phyloP scores from a whole-genome alignment of 2,888 invertebrate genomes.

The Ophraella communa region DNA sequence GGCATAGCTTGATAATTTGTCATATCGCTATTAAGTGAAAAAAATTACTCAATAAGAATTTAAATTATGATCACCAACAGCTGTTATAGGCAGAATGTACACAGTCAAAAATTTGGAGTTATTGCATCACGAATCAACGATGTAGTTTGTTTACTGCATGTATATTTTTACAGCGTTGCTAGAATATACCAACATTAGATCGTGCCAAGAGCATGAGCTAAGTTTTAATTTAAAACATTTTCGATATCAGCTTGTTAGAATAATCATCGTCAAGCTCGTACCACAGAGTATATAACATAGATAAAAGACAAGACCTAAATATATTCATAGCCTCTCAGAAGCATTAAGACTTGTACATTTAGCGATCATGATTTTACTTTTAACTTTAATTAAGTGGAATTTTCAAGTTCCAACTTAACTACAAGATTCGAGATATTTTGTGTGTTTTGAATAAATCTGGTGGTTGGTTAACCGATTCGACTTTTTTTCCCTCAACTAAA shows the following conservation, averaged over 20 bases:
- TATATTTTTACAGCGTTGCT: neutral
- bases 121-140: too few species aligned
- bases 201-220: neutral
- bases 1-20: too few species aligned
- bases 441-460: constrained; percentile 38
- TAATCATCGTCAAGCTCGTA: neutral
- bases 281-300: constrained; percentile 25
- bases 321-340: constrained; percentile 54
- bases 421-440: constrained; percentile 41
- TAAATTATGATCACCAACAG: too few species aligned
- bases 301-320: constrained; percentile 44
- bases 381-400: constrained; percentile 49
- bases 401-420: constrained; percentile 23
- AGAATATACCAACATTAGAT: neutral
- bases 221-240: neutral
- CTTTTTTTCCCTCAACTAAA: constrained; percentile 8
- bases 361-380: constrained; percentile 50
- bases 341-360: constrained; percentile 50
- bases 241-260: constrained; percentile 4
- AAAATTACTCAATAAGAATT: too few species aligned
- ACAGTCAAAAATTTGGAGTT: too few species aligned
- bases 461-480: constrained; percentile 21
- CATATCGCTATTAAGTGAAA: too few species aligned
- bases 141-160: too few species aligned
- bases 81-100: too few species aligned